Percentiles rank a stretch among this genome's conserved stretches.
Conservation (phyloP, 23 tunicate species). For the Clavelina lepadiformis region DNA sequence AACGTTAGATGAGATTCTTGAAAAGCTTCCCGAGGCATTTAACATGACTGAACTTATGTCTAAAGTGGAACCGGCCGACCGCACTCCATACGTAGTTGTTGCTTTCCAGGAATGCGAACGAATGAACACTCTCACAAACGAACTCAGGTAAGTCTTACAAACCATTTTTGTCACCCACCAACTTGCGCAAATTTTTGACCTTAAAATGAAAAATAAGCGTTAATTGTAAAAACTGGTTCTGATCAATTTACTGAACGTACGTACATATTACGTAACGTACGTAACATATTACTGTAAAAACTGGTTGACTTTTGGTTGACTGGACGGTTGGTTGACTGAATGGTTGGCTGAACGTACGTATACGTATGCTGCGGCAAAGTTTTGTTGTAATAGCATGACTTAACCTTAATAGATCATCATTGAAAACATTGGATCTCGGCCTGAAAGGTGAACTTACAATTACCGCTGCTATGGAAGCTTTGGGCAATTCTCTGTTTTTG, state of each 20-base stretch:
- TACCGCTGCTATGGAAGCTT: constrained; percentile 87
- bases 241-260: too few species aligned
- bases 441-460: constrained; percentile 97
- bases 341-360: too few species aligned
- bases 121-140: constrained; percentile 74
- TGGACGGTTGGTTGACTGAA: too few species aligned
- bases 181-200: too few species aligned
- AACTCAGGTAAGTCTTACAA: constrained; percentile 44
- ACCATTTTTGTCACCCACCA: too few species aligned
- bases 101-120: constrained; percentile 97
- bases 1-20: constrained; percentile 76
- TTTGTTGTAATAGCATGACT: too few species aligned
- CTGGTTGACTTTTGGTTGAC: too few species aligned
- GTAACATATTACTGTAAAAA: too few species aligned
- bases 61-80: constrained; percentile 90
- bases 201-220: too few species aligned
- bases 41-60: constrained; percentile 78
- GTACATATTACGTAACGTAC: too few species aligned
- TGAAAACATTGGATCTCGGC: constrained; percentile 88
- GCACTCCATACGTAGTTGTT: constrained; percentile 94
- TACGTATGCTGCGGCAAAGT: too few species aligned
- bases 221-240: too few species aligned
- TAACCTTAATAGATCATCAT: constrained; percentile 48
- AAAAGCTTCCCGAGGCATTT: constrained; percentile 86
- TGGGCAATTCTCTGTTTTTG: constrained; percentile 74